phyloP scores from a whole-genome alignment of 1,140 invertebrate genomes.

The Spodoptera frugiperda region DNA sequence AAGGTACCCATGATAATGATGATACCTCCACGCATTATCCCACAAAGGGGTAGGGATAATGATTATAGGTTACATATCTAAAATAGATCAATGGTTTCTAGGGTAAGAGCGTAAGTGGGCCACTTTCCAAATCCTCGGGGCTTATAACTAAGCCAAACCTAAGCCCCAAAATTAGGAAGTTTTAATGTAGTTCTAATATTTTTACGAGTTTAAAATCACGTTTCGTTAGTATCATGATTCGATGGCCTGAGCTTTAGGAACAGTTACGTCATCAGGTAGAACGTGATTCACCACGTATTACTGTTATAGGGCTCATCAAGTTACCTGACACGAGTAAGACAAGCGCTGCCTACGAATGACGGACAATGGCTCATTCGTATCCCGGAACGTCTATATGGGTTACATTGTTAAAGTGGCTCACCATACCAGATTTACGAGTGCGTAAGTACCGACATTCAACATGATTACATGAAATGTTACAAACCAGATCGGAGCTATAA shows the following conservation, averaged over 20 bases:
- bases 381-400: conserved; percentile 17
- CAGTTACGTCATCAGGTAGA: neutral
- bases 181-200: conserved; percentile 9
- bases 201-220: neutral
- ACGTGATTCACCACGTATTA: neutral
- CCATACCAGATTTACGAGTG: conserved; percentile 33
- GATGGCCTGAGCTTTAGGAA: neutral
- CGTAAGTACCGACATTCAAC: conserved; percentile 35
- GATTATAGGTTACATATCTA: conserved; percentile 41
- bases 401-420: conserved; percentile 15
- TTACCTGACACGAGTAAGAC: conserved; percentile 1
- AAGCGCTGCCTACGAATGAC: conserved; percentile 7
- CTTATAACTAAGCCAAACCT: conserved; percentile 14
- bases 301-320: neutral
- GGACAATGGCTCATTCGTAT: neutral
- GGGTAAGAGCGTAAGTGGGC: neutral
- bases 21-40: conserved; percentile 38
- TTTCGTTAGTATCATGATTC: neutral
- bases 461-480: conserved; percentile 39
- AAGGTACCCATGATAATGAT: conserved; percentile 46
- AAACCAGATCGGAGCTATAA: conserved; percentile 33
- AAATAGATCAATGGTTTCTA: conserved; percentile 41
- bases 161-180: neutral
- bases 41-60: conserved; percentile 39
- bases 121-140: conserved; percentile 5